Evolutionary conservation across 2,113 vertebrate species (phyloP).

Genomic region (Leucopsar rothschildi): DNA sequence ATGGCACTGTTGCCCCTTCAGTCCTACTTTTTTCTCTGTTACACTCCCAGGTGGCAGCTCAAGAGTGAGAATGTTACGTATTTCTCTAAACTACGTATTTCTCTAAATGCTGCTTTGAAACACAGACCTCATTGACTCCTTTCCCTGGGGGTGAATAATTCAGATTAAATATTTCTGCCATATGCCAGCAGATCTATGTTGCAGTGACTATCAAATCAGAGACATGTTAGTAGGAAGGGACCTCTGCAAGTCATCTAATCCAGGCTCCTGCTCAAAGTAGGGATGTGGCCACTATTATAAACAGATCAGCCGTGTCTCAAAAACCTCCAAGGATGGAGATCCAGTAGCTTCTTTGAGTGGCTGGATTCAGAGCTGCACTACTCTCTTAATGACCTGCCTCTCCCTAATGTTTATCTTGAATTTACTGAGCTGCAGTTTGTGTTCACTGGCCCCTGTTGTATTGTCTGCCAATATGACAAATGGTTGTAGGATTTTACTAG

Average conservation of each 20-base stretch:
- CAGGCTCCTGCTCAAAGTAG: background rate
- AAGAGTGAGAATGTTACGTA: background rate
- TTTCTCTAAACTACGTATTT: background rate
- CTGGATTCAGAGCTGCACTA: background rate
- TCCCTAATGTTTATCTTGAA: background rate
- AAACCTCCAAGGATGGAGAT: background rate
- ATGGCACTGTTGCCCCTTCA: background rate
- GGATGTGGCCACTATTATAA: background rate
- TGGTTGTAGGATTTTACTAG: background rate
- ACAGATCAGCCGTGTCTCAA: background rate
- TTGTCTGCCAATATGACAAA: background rate
- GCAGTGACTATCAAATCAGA: background rate
- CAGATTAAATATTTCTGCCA: background rate
- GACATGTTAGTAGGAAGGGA: background rate
- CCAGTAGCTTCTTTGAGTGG: background rate
- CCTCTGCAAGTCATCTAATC: background rate
- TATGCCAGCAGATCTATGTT: background rate
- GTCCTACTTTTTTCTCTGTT: background rate
- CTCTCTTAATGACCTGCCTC: background rate
- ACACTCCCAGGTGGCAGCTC: background rate
- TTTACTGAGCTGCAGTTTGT: background rate
- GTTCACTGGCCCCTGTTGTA: background rate
- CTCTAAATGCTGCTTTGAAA: background rate
- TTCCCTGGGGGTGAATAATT: background rate
- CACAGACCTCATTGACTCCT: background rate